A percentile compares a stretch with the other conserved stretches of the same genome.
Conservation (phyloP, 2,888 invertebrate genomes). For the Didymodactylos carnosus region DNA sequence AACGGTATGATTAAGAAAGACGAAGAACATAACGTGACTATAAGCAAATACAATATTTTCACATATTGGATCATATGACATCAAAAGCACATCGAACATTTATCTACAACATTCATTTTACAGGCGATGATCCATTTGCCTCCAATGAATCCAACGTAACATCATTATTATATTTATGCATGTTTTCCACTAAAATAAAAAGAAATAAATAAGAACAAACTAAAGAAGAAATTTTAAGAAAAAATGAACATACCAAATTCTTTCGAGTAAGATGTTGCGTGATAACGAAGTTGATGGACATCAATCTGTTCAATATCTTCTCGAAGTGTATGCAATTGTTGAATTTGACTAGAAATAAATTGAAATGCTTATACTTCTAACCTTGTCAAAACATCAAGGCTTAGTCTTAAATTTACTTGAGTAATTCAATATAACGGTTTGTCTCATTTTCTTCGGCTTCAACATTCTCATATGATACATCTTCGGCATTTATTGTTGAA, state of each 20-base stretch:
- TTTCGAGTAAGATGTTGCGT: neutral
- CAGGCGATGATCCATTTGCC: too few relatives aligned
- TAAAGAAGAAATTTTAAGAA: neutral
- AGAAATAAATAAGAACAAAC: too few relatives aligned
- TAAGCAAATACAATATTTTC: too few relatives aligned
- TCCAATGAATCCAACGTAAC: neutral
- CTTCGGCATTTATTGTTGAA: neutral
- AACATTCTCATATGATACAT: neutral
- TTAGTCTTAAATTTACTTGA: neutral
- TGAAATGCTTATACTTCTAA: neutral
- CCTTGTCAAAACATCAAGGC: too few relatives aligned
- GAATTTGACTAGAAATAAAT: neutral
- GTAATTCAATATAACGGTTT: neutral
- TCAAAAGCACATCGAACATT: too few relatives aligned
- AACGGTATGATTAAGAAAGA: too few relatives aligned
- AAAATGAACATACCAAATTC: neutral
- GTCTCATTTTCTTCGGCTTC: neutral
- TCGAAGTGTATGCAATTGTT: neutral
- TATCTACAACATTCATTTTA: too few relatives aligned
- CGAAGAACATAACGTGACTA: too few relatives aligned
- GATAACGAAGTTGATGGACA: neutral
- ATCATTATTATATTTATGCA: neutral
- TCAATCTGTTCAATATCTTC: neutral
- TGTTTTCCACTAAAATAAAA: neutral
- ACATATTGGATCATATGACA: too few relatives aligned